These are phyloP conservation scores for Saguinus oedipus DNA, from an alignment of 2,797 vertebrate species.

Conservation along the genomic window DNA sequence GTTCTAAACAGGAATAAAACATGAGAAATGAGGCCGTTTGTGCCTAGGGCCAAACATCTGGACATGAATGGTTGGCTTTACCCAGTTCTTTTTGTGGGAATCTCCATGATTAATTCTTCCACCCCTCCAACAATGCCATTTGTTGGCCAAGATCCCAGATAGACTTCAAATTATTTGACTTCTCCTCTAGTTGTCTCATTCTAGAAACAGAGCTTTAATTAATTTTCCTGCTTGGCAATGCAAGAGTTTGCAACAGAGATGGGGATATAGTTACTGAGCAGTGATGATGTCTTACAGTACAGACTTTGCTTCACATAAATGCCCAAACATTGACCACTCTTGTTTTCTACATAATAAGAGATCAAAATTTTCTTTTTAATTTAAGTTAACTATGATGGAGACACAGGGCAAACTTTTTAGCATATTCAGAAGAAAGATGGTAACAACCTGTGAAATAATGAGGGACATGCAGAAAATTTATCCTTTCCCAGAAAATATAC, in stretches of 20 bases:
- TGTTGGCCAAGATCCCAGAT: background rate
- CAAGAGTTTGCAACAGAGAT: background rate
- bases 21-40: background rate
- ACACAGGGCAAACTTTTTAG: background rate
- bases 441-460: background rate
- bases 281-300: background rate
- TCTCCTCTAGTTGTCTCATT: background rate
- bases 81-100: background rate
- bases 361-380: background rate
- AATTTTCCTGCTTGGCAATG: background rate
- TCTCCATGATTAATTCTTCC: background rate
- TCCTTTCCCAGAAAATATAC: background rate
- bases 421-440: background rate
- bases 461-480: background rate
- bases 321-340: background rate
- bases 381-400: background rate
- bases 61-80: background rate
- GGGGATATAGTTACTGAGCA: background rate
- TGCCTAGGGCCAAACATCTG: background rate
- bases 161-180: background rate
- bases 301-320: background rate
- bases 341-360: background rate
- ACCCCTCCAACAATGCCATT: background rate
- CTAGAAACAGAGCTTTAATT: background rate
- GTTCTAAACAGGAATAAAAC: background rate